Evolutionary conservation across 2,888 invertebrate genomes (phyloP).

Genomic region (Heliconius sara): DNA sequence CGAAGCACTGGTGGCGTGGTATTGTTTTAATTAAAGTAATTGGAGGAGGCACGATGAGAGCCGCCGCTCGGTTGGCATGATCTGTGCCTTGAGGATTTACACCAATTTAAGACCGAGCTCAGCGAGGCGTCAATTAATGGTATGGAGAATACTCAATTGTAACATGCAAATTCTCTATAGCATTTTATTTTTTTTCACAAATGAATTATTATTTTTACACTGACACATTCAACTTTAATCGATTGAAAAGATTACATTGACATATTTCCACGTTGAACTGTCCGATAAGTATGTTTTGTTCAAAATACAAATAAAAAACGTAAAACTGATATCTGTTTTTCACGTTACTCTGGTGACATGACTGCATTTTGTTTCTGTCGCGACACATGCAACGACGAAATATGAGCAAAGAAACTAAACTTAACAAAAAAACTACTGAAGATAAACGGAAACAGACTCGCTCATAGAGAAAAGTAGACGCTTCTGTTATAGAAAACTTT

Average conservation of each 20-base stretch:
- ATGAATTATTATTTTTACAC: conserved; percentile 32
- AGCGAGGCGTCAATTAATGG: conserved; percentile 77
- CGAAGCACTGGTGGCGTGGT: conserved; percentile 79
- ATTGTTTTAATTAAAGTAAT: conserved; percentile 85
- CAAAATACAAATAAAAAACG: conserved; percentile 33
- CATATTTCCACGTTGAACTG: conserved; percentile 31
- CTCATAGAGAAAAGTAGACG: conserved; percentile 78
- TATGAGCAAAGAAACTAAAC: conserved; percentile 73
- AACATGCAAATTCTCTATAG: conserved; percentile 52
- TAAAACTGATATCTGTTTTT: conserved; percentile 37
- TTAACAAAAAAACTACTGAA: conserved; percentile 75
- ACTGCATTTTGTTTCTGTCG: conserved; percentile 54
- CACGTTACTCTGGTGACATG: conserved; percentile 38
- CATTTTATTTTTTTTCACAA: conserved; percentile 40
- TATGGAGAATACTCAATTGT: conserved; percentile 64
- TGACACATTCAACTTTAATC: conserved; percentile 17
- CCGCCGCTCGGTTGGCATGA: conserved; percentile 77
- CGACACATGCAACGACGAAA: conserved; percentile 71
- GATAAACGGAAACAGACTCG: conserved; percentile 80
- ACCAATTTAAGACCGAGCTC: conserved; percentile 79
- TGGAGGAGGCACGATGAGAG: conserved; percentile 82
- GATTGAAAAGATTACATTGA: conserved; percentile 30
- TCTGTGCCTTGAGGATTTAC: conserved; percentile 83
- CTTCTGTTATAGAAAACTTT: conserved; percentile 74
- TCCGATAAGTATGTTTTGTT: conserved; percentile 29